Conservation (phyloP, 2,113 vertebrate species). For the Hylia prasina region DNA sequence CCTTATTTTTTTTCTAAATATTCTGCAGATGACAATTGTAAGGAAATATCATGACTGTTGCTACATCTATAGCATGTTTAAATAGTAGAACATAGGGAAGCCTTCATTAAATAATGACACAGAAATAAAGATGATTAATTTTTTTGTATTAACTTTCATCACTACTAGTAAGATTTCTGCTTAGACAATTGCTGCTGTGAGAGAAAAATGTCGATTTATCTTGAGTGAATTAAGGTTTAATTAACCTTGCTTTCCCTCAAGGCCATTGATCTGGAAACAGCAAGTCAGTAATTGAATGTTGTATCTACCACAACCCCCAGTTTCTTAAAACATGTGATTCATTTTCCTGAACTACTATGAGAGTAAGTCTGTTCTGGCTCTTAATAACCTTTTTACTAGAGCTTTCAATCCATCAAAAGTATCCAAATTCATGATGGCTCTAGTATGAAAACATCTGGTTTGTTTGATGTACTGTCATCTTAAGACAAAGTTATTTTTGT, state of each 20-base stretch:
- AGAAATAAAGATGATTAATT: neutral
- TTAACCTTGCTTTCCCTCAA: constrained; percentile 55
- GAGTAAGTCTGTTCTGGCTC: neutral
- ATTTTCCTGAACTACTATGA: neutral
- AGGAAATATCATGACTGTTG: neutral
- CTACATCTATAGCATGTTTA: neutral
- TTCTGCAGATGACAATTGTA: neutral
- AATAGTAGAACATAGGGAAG: neutral
- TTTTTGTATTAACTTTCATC: constrained; percentile 9
- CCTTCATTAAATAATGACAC: neutral
- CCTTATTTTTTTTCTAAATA: neutral
- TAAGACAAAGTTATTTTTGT: neutral
- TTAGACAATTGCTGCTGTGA: constrained; percentile 39
- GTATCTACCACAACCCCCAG: neutral
- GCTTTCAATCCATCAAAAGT: neutral
- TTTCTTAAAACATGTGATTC: constrained; percentile 12
- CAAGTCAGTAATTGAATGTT: constrained; percentile 49
- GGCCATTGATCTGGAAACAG: constrained; percentile 52
- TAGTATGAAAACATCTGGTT: neutral
- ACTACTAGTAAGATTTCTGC: constrained; percentile 20
- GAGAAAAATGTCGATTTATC: constrained; percentile 59
- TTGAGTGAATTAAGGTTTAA: constrained; percentile 67
- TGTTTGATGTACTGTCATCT: neutral
- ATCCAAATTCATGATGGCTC: neutral
- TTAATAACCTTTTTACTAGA: neutral